A percentile compares a stretch with the other conserved stretches of the same genome.
Conservation (phyloP, 2,888 invertebrate species). For the Harmothoe impar region DNA sequence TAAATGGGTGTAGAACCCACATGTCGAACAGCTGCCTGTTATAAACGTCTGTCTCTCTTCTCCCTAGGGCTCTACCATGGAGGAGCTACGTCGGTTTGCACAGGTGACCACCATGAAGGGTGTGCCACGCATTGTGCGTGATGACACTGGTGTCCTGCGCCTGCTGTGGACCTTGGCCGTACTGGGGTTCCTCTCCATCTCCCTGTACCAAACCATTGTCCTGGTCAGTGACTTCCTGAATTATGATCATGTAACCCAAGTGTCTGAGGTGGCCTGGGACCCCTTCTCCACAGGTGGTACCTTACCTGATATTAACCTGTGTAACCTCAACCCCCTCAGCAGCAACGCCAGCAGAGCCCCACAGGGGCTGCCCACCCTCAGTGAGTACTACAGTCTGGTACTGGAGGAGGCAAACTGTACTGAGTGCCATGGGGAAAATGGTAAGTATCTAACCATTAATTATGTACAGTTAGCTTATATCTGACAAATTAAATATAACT, state of each 20-base stretch:
- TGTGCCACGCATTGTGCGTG: not conserved
- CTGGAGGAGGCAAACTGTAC: not conserved
- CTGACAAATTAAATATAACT: too few relatives aligned
- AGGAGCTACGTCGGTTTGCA: not conserved
- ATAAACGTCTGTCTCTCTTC: too few relatives aligned
- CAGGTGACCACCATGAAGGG: slow-evolving; percentile 11
- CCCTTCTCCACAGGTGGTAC: not conserved
- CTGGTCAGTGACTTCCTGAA: not conserved
- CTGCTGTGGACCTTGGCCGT: not conserved
- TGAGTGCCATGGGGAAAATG: not conserved
- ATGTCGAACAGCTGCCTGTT: too few relatives aligned
- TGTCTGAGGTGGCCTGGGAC: not conserved
- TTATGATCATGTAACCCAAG: not conserved
- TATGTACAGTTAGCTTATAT: too few relatives aligned
- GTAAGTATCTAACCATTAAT: too few relatives aligned
- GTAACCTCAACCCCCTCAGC: not conserved
- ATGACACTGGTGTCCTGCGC: not conserved
- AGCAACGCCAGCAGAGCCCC: not conserved
- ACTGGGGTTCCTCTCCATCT: not conserved
- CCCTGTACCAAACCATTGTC: not conserved
- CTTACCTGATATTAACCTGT: not conserved
- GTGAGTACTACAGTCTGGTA: not conserved
- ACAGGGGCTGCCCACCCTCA: not conserved
- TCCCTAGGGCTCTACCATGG: not conserved
- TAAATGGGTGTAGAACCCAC: too few relatives aligned